A percentile compares a stretch with the other conserved stretches of the same genome.
These are phyloP conservation scores for Istiophorus platypterus DNA, from an alignment of 2,113 vertebrate genomes.

Conservation along the genomic window DNA sequence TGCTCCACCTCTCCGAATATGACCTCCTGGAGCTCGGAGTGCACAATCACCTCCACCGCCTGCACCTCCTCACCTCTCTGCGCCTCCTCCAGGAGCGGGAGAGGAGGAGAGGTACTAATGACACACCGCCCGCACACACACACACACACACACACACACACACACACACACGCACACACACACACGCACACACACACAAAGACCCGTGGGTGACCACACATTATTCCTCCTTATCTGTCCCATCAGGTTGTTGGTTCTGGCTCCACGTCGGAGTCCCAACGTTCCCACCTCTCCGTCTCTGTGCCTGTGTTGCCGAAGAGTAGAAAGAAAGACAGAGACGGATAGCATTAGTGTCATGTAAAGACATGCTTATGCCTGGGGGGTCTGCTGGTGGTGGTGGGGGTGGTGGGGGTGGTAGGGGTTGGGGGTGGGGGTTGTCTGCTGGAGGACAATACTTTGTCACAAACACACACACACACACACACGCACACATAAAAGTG, in stretches of 20 bases:
- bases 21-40: conserved; percentile 84
- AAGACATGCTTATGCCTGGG: conserved; percentile 64
- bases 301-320: conserved; percentile 1
- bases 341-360: conserved; percentile 65
- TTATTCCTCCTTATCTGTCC: conserved; percentile 33
- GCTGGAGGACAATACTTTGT: conserved; percentile 59
- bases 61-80: conserved; percentile 84
- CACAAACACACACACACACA: background rate
- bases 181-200: conserved; percentile 33
- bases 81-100: conserved; percentile 83
- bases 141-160: conserved; percentile 30
- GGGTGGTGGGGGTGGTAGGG: conserved; percentile 53
- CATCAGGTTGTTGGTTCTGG: conserved; percentile 46
- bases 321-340: conserved; percentile 34
- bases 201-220: conserved; percentile 33
- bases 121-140: conserved; percentile 13
- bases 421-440: conserved; percentile 57
- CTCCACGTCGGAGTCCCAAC: conserved; percentile 12
- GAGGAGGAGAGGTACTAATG: conserved; percentile 78
- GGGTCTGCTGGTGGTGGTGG: conserved; percentile 38
- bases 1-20: conserved; percentile 82
- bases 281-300: conserved; percentile 17
- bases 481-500: conserved; percentile 5
- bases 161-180: conserved; percentile 23
- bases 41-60: conserved; percentile 82